A percentile compares a stretch with the other conserved stretches of the same genome.
phyloP scores from a whole-genome alignment of 1,140 invertebrate species.

The Neodiprion fabricii region DNA sequence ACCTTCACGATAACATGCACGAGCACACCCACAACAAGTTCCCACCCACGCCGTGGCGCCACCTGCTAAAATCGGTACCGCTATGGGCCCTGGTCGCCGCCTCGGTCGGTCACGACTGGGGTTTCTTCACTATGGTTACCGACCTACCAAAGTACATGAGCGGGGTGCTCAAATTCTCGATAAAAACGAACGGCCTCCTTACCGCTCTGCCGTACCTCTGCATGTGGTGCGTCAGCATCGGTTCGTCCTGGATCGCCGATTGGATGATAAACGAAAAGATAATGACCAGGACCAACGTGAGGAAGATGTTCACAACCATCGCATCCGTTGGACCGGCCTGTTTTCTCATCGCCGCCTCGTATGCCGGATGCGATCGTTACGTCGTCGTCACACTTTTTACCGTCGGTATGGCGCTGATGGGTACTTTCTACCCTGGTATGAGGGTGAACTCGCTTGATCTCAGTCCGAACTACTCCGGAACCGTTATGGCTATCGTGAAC shows the following conservation, averaged over 20 bases:
- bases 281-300: constrained; percentile 64
- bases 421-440: constrained; percentile 74
- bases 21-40: constrained; percentile 47
- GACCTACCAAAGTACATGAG: constrained; percentile 90
- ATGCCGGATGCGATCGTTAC: constrained; percentile 74
- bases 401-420: constrained; percentile 75
- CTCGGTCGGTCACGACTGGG: constrained; percentile 86
- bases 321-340: constrained; percentile 77
- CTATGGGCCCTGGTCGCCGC: constrained; percentile 71
- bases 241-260: constrained; percentile 70
- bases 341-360: constrained; percentile 78
- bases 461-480: constrained; percentile 79
- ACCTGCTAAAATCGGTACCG: constrained; percentile 70
- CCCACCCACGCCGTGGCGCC: constrained; percentile 67
- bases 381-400: constrained; percentile 70
- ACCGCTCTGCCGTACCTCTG: constrained; percentile 72
- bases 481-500: constrained; percentile 82
- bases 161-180: constrained; percentile 82
- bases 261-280: constrained; percentile 66
- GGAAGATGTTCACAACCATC: constrained; percentile 75
- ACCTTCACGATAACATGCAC: constrained; percentile 68
- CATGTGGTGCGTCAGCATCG: constrained; percentile 74
- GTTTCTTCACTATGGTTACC: constrained; percentile 88
- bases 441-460: constrained; percentile 82
- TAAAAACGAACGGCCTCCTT: constrained; percentile 70